phyloP scores from a whole-genome alignment of 2,888 invertebrate species.

The Phasia obesa region DNA sequence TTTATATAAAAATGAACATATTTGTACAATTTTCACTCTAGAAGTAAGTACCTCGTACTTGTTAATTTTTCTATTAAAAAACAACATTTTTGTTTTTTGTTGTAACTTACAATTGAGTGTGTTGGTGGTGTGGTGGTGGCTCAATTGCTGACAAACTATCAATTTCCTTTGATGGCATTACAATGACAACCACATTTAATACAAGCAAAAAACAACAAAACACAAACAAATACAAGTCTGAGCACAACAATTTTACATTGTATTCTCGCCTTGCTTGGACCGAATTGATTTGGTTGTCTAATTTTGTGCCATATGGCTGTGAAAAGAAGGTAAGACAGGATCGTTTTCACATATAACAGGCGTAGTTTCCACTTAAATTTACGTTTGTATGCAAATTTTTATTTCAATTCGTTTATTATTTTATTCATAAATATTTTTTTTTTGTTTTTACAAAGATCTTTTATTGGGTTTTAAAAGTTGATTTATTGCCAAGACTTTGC shows the following conservation, averaged over 20 bases:
- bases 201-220: not conserved
- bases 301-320: not conserved
- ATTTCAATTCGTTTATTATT: conserved; percentile 35
- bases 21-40: conserved; percentile 16
- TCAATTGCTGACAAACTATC: conserved; percentile 60
- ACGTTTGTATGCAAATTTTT: conserved; percentile 65
- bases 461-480: conserved; percentile 52
- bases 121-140: conserved; percentile 54
- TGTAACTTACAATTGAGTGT: conserved; percentile 20
- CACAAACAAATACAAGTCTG: conserved; percentile 16
- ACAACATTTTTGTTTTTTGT: no score
- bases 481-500: conserved; percentile 52
- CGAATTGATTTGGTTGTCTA: not conserved
- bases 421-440: conserved; percentile 47
- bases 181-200: conserved; percentile 66
- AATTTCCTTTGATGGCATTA: conserved; percentile 66
- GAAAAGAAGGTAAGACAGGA: conserved; percentile 52
- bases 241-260: not conserved
- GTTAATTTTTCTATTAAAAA: not conserved
- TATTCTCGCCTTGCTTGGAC: conserved; percentile 7
- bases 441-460: conserved; percentile 46
- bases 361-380: conserved; percentile 51
- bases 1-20: not conserved
- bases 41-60: conserved; percentile 3
- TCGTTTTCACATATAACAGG: conserved; percentile 34